phyloP scores from a whole-genome alignment of 2,888 invertebrate genomes.

The Aricia artaxerxes region DNA sequence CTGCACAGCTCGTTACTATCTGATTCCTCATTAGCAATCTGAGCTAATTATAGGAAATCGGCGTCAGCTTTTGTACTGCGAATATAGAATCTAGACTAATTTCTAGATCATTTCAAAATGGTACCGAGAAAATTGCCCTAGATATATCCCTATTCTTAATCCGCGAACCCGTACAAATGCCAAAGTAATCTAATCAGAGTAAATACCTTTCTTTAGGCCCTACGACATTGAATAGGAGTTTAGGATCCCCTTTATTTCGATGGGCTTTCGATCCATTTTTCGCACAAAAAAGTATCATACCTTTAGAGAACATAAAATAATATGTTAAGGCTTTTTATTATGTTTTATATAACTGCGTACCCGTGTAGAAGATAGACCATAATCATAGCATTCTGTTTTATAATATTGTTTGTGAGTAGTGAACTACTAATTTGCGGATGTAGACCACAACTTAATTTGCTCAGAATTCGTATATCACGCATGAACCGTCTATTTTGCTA shows the following conservation, averaged over 20 bases:
- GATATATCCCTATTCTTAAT: constrained; percentile 8
- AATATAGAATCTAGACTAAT: not conserved
- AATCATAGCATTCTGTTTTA: no score
- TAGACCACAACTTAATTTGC: no score
- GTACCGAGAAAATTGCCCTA: constrained; percentile 12
- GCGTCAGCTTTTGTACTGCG: not conserved
- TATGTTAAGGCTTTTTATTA: not conserved
- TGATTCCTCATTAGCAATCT: not conserved
- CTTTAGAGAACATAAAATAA: not conserved
- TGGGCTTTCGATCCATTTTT: not conserved
- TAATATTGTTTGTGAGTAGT: no score
- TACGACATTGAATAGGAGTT: constrained; percentile 3
- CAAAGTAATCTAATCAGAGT: constrained; percentile 22
- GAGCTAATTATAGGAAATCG: not conserved
- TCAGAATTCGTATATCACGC: no score
- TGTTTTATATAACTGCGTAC: not conserved
- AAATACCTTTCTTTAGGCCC: not conserved
- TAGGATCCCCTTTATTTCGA: constrained; percentile 9
- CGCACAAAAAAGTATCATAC: not conserved
- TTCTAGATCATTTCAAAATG: not conserved
- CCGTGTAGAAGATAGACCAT: no score
- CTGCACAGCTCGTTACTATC: not conserved
- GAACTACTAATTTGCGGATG: no score
- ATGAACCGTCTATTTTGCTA: no score
- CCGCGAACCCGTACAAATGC: constrained; percentile 13